phyloP scores from a whole-genome alignment of 2,797 vertebrate genomes.

The Meriones psammophilus region DNA sequence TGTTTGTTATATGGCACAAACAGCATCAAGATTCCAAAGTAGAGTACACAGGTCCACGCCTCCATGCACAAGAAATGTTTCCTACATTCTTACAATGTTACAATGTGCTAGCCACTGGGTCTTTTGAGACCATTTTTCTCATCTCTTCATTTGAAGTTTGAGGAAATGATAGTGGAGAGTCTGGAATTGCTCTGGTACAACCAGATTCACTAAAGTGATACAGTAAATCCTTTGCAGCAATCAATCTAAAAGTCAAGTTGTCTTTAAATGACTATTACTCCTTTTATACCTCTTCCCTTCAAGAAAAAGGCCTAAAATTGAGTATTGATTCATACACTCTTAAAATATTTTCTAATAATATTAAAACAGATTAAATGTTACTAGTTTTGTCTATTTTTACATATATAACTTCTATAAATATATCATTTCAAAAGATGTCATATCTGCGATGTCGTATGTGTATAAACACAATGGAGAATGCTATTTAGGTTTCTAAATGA shows the following conservation, averaged over 20 bases:
- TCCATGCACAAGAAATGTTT: neutral
- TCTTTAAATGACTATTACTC: constrained; percentile 38
- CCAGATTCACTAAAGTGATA: neutral
- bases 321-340: neutral
- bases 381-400: neutral
- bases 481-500: constrained; percentile 85
- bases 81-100: neutral
- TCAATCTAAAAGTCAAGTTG: constrained; percentile 6
- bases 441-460: constrained; percentile 63
- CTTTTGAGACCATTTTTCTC: constrained; percentile 13
- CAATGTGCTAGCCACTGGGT: neutral
- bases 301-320: constrained; percentile 26
- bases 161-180: neutral
- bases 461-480: constrained; percentile 73
- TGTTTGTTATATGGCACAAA: constrained; percentile 71
- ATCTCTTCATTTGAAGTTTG: constrained; percentile 29
- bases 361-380: constrained; percentile 16
- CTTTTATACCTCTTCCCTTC: neutral
- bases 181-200: constrained; percentile 32
- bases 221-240: neutral
- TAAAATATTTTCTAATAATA: constrained; percentile 19
- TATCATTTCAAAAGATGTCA: constrained; percentile 44
- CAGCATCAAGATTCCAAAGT: constrained; percentile 42
- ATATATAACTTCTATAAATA: constrained; percentile 48
- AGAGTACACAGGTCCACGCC: neutral